These are phyloP conservation scores for Strongylocentrotus purpuratus DNA, from an alignment of 35 echinoderm and acorn worm species.

Conservation along the genomic window DNA sequence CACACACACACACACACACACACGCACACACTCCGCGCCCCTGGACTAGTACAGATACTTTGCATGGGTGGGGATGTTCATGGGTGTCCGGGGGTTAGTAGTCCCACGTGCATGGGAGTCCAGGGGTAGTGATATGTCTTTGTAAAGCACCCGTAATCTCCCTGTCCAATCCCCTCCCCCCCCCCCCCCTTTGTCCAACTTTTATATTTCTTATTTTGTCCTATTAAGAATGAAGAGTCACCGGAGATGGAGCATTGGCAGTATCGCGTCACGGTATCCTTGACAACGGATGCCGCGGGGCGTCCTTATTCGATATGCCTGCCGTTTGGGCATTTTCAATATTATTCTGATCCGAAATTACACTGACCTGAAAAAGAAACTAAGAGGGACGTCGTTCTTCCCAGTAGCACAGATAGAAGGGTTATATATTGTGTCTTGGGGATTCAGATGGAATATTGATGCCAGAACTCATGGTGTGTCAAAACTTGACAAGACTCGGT, in stretches of 20 bases:
- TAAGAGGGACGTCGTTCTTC: background rate
- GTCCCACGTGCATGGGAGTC: background rate
- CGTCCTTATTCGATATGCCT: background rate
- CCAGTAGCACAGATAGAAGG: background rate
- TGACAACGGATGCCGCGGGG: background rate
- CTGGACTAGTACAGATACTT: too few species aligned
- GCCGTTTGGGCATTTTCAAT: background rate
- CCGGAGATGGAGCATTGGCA: background rate
- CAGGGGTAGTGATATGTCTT: background rate
- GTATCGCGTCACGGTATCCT: background rate
- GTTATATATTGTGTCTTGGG: background rate
- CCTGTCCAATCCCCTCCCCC: background rate
- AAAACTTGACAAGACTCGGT: background rate
- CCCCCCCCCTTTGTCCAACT: background rate
- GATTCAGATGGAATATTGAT: background rate
- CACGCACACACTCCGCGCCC: too few species aligned
- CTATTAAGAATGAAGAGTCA: background rate
- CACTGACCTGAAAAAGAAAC: background rate
- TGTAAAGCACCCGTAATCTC: background rate
- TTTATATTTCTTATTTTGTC: background rate
- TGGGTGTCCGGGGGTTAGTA: background rate
- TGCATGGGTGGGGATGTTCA: background rate
- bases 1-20: too few species aligned
- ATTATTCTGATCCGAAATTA: conserved; percentile 5
- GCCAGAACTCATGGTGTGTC: background rate